phyloP scores from a whole-genome alignment of 1,140 invertebrate species.

The Tetramorium parvispinum region DNA sequence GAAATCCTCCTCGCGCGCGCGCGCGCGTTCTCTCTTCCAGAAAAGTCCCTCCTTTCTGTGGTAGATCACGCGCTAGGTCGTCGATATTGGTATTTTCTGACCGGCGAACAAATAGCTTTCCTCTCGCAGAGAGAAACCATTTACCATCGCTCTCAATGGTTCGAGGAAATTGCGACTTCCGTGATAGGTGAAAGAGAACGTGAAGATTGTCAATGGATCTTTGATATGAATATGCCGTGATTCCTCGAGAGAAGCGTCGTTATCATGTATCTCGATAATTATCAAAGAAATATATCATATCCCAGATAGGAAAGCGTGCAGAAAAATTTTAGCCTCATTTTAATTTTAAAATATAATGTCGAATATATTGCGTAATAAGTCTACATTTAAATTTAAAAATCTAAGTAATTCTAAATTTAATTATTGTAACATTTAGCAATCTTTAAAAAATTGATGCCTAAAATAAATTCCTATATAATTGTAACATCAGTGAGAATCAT shows the following conservation, averaged over 20 bases:
- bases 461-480: no score
- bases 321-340: no score
- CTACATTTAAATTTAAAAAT: no score
- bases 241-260: background rate
- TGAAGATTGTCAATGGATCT: background rate
- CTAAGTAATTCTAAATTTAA: no score
- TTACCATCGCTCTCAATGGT: background rate
- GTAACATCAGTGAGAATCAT: no score
- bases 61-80: background rate
- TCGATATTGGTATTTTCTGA: constrained; percentile 21
- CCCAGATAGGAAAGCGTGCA: no score
- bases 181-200: background rate
- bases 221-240: background rate
- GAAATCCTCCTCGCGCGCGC: background rate
- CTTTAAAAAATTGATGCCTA: no score
- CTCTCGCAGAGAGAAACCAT: background rate
- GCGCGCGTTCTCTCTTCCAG: background rate
- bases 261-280: background rate
- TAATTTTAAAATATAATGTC: no score
- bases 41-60: background rate
- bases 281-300: background rate
- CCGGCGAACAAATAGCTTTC: constrained; percentile 4
- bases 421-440: no score
- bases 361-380: no score
- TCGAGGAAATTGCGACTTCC: constrained; percentile 18